Percentiles rank a stretch among this genome's conserved stretches.
phyloP scores from a whole-genome alignment of 2,797 vertebrate genomes.

The Melanotaenia pygmaea region DNA sequence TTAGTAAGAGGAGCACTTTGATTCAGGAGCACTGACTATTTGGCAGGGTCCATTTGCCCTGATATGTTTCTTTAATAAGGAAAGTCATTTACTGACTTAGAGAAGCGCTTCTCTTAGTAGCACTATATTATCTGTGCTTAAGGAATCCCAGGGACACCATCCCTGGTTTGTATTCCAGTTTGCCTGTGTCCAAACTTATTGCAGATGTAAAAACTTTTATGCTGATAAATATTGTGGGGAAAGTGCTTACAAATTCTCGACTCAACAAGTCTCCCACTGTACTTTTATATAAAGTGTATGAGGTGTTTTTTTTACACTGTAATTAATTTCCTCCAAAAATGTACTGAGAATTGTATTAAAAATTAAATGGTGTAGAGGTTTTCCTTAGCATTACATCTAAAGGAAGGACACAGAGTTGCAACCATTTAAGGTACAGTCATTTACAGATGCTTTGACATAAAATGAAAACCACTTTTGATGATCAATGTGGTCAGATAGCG shows the following conservation, averaged over 20 bases:
- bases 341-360: background rate
- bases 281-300: too few species aligned
- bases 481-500: background rate
- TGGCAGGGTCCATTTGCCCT: conserved; percentile 8
- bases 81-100: conserved; percentile 12
- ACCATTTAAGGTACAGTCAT: background rate
- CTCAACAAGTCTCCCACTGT: background rate
- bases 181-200: background rate
- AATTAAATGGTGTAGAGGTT: background rate
- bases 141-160: background rate
- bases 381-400: background rate
- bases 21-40: conserved; percentile 9
- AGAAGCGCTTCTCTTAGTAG: conserved; percentile 5
- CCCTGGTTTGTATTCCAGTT: conserved; percentile 7
- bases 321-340: background rate
- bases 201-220: background rate
- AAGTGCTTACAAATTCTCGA: background rate
- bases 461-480: background rate
- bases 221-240: background rate
- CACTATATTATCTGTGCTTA: conserved; percentile 16
- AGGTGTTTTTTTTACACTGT: background rate
- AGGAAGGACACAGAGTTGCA: background rate
- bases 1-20: conserved; percentile 12
- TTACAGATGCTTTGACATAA: background rate
- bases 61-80: conserved; percentile 25